These are phyloP conservation scores for Zaprionus africanus DNA, from an alignment of 1,140 invertebrate genomes.

Conservation along the genomic window DNA sequence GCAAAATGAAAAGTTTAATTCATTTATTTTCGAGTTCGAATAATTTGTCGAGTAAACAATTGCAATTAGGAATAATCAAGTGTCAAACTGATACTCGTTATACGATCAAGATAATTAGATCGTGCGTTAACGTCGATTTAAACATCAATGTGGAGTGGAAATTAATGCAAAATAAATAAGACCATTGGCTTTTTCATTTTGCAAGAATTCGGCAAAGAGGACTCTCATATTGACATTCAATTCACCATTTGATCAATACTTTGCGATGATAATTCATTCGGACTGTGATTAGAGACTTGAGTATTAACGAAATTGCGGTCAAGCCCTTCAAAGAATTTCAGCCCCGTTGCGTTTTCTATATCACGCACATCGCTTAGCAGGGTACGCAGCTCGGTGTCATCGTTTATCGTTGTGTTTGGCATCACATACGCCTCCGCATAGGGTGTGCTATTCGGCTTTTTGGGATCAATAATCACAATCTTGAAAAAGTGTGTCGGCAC, in stretches of 20 bases:
- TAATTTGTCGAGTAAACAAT: background rate
- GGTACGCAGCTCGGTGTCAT: slow-evolving; percentile 88
- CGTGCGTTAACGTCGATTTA: too few species aligned
- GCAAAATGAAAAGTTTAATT: background rate
- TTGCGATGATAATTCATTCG: background rate
- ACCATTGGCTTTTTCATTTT: too few species aligned
- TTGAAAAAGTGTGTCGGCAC: slow-evolving; percentile 99
- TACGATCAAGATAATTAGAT: background rate
- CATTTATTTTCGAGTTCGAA: background rate
- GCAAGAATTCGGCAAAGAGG: too few species aligned
- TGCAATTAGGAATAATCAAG: background rate
- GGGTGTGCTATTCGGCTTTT: slow-evolving; percentile 86
- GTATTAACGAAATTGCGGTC: slow-evolving; percentile 62
- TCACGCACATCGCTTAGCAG: slow-evolving; percentile 95
- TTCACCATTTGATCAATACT: slow-evolving; percentile 7
- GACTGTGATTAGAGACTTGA: slow-evolving; percentile 21
- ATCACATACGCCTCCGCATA: slow-evolving; percentile 97
- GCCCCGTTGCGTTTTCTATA: slow-evolving; percentile 95
- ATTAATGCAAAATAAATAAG: too few species aligned
- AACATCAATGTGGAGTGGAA: background rate
- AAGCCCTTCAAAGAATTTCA: slow-evolving; percentile 94
- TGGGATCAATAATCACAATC: slow-evolving; percentile 91
- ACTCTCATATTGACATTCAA: background rate
- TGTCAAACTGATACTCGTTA: background rate
- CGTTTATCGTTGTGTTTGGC: slow-evolving; percentile 93